A percentile compares a stretch with the other conserved stretches of the same genome.
Conservation (phyloP, 2,113 vertebrate species). For the Rhynchomys soricoides region DNA sequence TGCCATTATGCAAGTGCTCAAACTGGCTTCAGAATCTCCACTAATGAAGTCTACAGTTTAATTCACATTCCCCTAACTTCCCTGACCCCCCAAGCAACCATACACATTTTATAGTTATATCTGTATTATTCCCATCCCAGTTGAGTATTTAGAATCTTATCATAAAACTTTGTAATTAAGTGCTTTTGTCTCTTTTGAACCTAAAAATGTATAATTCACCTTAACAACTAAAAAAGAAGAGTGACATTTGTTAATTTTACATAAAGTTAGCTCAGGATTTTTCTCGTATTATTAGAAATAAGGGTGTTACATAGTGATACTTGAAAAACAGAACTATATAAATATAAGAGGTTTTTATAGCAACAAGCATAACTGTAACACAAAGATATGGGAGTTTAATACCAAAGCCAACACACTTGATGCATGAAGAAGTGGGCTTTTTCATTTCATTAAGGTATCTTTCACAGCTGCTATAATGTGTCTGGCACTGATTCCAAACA, state of each 20-base stretch:
- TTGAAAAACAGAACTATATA: not conserved
- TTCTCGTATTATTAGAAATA: not conserved
- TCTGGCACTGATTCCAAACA: conserved; percentile 90
- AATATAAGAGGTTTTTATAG: not conserved
- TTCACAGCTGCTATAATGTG: conserved; percentile 88
- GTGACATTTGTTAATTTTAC: not conserved
- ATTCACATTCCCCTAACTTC: conserved; percentile 13
- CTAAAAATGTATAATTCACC: not conserved
- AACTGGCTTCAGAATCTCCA: not conserved
- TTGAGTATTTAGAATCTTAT: not conserved
- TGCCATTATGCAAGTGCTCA: not conserved
- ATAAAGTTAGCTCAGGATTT: conserved; percentile 26
- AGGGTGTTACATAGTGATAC: not conserved
- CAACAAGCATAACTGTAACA: not conserved
- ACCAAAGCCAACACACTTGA: conserved; percentile 1
- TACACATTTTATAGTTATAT: not conserved
- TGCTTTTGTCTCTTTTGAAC: not conserved
- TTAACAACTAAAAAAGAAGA: not conserved
- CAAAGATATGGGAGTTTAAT: not conserved
- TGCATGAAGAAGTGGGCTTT: not conserved
- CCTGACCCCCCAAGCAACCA: too few relatives aligned
- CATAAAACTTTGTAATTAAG: conserved; percentile 4
- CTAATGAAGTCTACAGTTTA: not conserved
- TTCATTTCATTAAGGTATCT: conserved; percentile 86
- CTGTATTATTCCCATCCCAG: not conserved